Conservation (phyloP, 2,888 invertebrate species). For the Molanna angustata region DNA sequence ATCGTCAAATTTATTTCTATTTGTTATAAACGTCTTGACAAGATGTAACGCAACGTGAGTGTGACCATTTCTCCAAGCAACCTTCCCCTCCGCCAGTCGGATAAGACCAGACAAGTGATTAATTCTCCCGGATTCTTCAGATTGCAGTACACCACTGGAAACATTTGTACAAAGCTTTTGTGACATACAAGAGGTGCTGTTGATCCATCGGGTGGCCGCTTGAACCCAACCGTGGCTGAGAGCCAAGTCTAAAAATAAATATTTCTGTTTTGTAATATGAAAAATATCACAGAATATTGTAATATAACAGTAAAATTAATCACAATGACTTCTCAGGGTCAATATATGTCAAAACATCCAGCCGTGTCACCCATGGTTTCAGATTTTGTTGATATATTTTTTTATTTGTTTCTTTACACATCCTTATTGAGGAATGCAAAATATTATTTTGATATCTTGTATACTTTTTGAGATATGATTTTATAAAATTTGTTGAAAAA, state of each 20-base stretch:
- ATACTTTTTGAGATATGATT: no score
- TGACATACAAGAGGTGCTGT: conserved; percentile 31
- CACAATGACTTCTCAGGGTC: no score
- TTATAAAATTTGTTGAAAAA: no score
- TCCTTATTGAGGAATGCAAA: no score
- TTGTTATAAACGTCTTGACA: conserved; percentile 42
- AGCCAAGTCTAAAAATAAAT: conserved; percentile 48
- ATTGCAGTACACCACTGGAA: background rate
- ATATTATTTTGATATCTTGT: no score
- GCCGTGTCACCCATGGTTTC: no score
- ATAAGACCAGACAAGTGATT: conserved; percentile 39
- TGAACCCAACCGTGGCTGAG: conserved; percentile 53
- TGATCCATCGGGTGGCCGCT: conserved; percentile 54
- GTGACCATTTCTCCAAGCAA: conserved; percentile 51
- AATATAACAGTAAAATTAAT: no score
- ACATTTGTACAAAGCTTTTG: no score
- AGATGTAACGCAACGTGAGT: conserved; percentile 49
- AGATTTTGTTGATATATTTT: no score
- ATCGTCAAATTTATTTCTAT: conserved; percentile 38
- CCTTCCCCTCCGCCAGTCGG: conserved; percentile 45
- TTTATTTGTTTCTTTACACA: no score
- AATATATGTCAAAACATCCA: no score
- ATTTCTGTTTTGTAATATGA: background rate
- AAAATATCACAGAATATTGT: background rate
- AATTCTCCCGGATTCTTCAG: conserved; percentile 2